These are phyloP conservation scores for Lutjanus erythropterus DNA, from an alignment of 2,113 vertebrate species.

Conservation along the genomic window DNA sequence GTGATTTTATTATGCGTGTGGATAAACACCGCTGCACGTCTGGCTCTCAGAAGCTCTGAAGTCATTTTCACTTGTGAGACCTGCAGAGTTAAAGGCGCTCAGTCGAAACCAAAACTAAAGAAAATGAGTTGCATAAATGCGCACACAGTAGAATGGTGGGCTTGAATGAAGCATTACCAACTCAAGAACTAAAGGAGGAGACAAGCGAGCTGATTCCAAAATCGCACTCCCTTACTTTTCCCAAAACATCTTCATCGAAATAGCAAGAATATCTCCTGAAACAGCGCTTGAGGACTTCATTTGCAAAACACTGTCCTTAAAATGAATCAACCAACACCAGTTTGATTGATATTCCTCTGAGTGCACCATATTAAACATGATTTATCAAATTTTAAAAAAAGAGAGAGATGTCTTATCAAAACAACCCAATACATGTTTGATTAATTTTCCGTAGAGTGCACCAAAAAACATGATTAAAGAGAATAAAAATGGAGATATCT, in stretches of 20 bases:
- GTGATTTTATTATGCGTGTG: constrained; percentile 49
- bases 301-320: too few species aligned
- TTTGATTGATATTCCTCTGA: too few species aligned
- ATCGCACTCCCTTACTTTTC: neutral
- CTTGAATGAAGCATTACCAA: neutral
- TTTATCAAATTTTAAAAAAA: too few species aligned
- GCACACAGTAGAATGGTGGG: neutral
- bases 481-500: too few species aligned
- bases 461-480: too few species aligned
- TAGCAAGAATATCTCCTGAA: too few species aligned
- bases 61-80: constrained; percentile 27
- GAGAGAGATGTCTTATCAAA: too few species aligned
- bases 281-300: too few species aligned
- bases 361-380: too few species aligned
- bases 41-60: constrained; percentile 26
- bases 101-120: constrained; percentile 21
- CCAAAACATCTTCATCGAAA: neutral
- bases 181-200: neutral
- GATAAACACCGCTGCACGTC: constrained; percentile 44
- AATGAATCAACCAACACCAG: too few species aligned
- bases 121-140: neutral
- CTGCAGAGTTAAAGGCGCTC: constrained; percentile 1
- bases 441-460: too few species aligned
- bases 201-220: neutral
- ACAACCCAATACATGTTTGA: too few species aligned